These are phyloP conservation scores for Leucoma salicis DNA, from an alignment of 2,888 invertebrate species.

Conservation along the genomic window DNA sequence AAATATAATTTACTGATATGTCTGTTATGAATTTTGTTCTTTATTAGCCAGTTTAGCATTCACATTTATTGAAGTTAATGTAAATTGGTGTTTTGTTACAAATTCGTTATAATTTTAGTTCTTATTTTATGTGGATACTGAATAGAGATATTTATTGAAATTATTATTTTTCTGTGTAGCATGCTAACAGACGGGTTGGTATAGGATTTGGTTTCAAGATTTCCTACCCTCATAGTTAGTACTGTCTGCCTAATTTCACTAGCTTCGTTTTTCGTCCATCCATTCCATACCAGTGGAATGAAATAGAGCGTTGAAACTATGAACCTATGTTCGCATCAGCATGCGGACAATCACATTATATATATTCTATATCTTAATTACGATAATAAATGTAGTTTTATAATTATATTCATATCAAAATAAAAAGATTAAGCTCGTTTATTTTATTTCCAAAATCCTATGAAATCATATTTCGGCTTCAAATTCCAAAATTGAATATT, in stretches of 20 bases:
- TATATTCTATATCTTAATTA: conserved; percentile 14
- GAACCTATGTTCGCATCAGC: no score
- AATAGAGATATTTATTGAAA: conserved; percentile 13
- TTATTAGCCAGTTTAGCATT: neutral
- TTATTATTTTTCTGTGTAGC: conserved; percentile 19
- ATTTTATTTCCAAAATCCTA: conserved; percentile 19
- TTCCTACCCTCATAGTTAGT: no score
- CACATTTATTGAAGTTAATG: no score
- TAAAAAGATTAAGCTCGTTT: conserved; percentile 21
- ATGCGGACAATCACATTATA: no score
- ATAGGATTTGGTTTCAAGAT: no score
- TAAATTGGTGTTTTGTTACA: no score
- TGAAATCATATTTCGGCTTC: conserved; percentile 4
- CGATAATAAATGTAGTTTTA: no score
- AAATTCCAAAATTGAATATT: neutral
- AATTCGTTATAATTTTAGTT: conserved; percentile 18
- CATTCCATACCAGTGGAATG: no score
- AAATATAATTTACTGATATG: conserved; percentile 16
- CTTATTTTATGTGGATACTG: no score
- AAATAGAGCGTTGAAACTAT: no score
- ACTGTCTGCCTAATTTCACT: no score
- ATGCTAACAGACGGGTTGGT: conserved; percentile 26
- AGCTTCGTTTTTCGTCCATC: no score
- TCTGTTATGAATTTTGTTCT: conserved; percentile 12
- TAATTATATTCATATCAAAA: conserved; percentile 15